Conservation (phyloP, 2,113 vertebrate genomes). For the Chroicocephalus ridibundus region DNA sequence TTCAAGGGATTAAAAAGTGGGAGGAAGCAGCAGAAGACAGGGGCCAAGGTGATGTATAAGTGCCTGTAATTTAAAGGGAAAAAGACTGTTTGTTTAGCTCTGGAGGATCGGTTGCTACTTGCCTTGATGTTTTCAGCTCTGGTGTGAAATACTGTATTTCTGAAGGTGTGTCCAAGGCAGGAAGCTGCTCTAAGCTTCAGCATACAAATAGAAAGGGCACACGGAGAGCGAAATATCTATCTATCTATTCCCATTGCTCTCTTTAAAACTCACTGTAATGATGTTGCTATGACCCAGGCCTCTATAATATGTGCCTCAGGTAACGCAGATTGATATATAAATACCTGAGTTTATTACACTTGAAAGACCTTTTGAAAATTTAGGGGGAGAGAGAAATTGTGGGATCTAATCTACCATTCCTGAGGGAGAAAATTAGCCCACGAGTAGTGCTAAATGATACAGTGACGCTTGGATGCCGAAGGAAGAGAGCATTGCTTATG, state of each 20-base stretch:
- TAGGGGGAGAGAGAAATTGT: constrained; percentile 7
- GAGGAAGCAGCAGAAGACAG: constrained; percentile 14
- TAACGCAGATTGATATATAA: constrained; percentile 53
- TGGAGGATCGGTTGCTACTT: not conserved
- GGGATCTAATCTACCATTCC: constrained; percentile 35
- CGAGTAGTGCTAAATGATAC: not conserved
- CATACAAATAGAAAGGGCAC: constrained; percentile 32
- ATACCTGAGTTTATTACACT: constrained; percentile 46
- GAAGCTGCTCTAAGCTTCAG: constrained; percentile 20
- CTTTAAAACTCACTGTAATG: constrained; percentile 27
- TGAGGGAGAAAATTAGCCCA: constrained; percentile 44
- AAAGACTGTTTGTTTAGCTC: not conserved
- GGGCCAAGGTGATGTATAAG: constrained; percentile 18
- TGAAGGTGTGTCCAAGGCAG: constrained; percentile 36
- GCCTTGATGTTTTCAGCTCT: not conserved
- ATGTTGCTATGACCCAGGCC: constrained; percentile 37
- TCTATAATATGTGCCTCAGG: constrained; percentile 37
- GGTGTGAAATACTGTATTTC: constrained; percentile 6
- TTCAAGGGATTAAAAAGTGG: constrained; percentile 27
- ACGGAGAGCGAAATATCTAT: constrained; percentile 16
- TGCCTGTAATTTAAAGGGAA: constrained; percentile 9
- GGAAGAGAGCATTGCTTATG: not conserved
- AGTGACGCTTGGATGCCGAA: not conserved
- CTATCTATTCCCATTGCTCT: constrained; percentile 42
- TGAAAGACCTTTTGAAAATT: constrained; percentile 50